Evolutionary conservation across 2,888 invertebrate species (phyloP).

Genomic region (Embidobia sp.): DNA sequence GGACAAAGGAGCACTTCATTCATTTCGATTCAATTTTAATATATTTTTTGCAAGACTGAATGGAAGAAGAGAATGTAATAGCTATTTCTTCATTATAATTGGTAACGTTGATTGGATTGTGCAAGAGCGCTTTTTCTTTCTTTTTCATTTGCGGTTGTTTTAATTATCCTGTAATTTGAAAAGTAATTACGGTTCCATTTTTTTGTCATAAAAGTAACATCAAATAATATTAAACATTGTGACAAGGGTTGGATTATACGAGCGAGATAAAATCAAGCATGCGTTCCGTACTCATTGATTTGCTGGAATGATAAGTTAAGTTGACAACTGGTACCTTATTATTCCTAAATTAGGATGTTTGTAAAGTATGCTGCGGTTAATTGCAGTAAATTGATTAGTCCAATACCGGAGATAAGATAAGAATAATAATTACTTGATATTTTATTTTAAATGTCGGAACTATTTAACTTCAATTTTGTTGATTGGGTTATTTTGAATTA

Average conservation of each 20-base stretch:
- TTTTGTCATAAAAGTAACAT: conserved; percentile 12
- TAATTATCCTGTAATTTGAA: conserved; percentile 24
- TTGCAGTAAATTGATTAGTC: conserved; percentile 27
- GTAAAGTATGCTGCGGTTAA: conserved; percentile 20
- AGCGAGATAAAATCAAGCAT: conserved; percentile 33
- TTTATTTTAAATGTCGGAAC: conserved; percentile 13
- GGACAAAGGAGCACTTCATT: conserved; percentile 44
- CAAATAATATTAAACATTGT: conserved; percentile 40
- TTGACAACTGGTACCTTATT: conserved; percentile 47
- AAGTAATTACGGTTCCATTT: conserved; percentile 26
- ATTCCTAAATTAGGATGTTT: conserved; percentile 25
- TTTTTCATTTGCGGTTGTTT: conserved; percentile 18
- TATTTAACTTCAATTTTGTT: too few species aligned
- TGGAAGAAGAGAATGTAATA: conserved; percentile 38
- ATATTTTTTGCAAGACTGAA: conserved; percentile 49
- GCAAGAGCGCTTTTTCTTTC: conserved; percentile 13
- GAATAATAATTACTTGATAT: neutral
- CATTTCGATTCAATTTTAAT: conserved; percentile 53
- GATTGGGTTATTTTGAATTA: too few species aligned
- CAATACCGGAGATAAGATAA: conserved; percentile 3
- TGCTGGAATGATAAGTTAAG: conserved; percentile 20
- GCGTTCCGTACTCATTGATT: conserved; percentile 17
- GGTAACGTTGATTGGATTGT: conserved; percentile 11
- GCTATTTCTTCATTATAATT: conserved; percentile 27
- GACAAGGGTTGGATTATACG: conserved; percentile 16